phyloP scores from a whole-genome alignment of 1,140 invertebrate genomes.

The Anadara kagoshimensis region DNA sequence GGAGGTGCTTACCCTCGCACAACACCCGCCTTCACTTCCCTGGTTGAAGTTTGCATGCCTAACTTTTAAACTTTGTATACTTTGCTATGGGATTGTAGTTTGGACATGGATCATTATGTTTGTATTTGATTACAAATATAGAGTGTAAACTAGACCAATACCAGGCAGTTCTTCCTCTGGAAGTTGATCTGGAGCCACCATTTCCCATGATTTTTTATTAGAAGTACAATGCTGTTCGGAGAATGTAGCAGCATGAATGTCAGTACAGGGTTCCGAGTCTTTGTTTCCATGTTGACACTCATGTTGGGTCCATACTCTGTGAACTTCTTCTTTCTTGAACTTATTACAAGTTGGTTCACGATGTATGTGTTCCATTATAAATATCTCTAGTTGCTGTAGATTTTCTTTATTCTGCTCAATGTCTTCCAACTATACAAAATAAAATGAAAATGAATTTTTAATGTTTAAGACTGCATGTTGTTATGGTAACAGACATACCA shows the following conservation, averaged over 20 bases:
- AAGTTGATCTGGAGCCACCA: conserved; percentile 23
- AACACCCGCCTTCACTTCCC: too few relatives aligned
- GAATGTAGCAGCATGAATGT: neutral
- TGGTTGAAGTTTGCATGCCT: too few relatives aligned
- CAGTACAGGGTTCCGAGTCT: too few relatives aligned
- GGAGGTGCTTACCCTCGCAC: too few relatives aligned
- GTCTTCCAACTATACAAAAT: conserved; percentile 22
- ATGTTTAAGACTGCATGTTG: neutral
- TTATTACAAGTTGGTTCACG: too few relatives aligned
- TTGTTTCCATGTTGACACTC: neutral
- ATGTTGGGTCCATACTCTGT: neutral
- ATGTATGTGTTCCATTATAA: conserved; percentile 29
- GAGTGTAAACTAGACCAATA: neutral
- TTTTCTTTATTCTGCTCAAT: conserved; percentile 22
- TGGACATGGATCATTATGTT: too few relatives aligned
- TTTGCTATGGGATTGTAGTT: too few relatives aligned
- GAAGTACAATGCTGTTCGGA: neutral
- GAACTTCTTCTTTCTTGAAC: too few relatives aligned
- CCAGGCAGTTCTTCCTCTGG: conserved; percentile 42
- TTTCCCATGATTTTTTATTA: conserved; percentile 9
- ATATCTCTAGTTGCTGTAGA: conserved; percentile 27
- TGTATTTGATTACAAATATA: too few relatives aligned
- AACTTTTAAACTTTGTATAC: too few relatives aligned
- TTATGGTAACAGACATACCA: neutral
- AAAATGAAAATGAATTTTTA: neutral